Evolutionary conservation across 2,888 invertebrate species (phyloP).

Genomic region (Euzophera pinguis): DNA sequence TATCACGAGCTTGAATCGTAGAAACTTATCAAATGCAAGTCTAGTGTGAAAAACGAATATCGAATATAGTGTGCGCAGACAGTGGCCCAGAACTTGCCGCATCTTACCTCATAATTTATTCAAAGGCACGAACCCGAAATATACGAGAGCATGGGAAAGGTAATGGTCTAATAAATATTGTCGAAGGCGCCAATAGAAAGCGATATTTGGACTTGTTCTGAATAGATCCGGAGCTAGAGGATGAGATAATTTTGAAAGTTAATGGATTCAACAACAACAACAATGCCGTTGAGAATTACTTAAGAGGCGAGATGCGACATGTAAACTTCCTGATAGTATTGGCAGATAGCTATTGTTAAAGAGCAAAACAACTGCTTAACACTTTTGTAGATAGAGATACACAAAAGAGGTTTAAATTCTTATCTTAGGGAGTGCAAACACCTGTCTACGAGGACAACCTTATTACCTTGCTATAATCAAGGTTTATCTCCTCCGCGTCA

Average conservation of each 20-base stretch:
- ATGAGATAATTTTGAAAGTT: not conserved
- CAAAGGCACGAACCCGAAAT: slow-evolving; percentile 40
- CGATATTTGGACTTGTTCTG: slow-evolving; percentile 12
- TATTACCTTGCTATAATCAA: too few species aligned
- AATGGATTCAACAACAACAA: too few species aligned
- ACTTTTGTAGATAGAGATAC: too few species aligned
- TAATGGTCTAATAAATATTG: slow-evolving; percentile 36
- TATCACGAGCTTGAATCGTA: not conserved
- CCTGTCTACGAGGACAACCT: too few species aligned
- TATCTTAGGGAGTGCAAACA: too few species aligned
- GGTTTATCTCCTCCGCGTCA: too few species aligned
- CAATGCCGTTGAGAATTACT: too few species aligned
- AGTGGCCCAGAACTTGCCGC: slow-evolving; percentile 12
- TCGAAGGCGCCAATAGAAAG: slow-evolving; percentile 39
- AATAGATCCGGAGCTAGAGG: not conserved
- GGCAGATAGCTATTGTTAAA: not conserved
- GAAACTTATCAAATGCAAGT: not conserved
- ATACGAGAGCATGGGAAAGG: slow-evolving; percentile 39
- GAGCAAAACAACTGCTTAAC: too few species aligned
- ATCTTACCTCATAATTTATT: slow-evolving; percentile 35
- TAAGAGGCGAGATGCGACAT: not conserved
- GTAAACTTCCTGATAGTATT: not conserved
- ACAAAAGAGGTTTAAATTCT: too few species aligned
- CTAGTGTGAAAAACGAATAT: not conserved
- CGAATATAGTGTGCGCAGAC: not conserved